phyloP scores from a whole-genome alignment of 2,797 vertebrate species.

The Pelobates cultripes region DNA sequence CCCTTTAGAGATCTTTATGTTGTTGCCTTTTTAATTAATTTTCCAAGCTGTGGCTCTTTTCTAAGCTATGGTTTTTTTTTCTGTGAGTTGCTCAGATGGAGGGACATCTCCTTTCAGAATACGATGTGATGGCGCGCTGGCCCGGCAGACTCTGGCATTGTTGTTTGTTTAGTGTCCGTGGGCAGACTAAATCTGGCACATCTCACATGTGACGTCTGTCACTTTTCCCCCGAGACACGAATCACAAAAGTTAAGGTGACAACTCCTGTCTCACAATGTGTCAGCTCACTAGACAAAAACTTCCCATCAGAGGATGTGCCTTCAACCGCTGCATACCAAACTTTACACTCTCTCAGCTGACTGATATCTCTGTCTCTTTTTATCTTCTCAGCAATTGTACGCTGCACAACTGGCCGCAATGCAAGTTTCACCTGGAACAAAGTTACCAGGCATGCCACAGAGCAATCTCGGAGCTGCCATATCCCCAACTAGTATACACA shows the following conservation, averaged over 20 bases:
- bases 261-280: conserved; percentile 63
- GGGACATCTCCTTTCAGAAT: neutral
- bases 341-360: conserved; percentile 53
- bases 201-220: conserved; percentile 72
- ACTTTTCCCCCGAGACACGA: conserved; percentile 68
- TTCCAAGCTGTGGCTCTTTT: neutral
- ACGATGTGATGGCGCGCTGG: neutral
- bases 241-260: conserved; percentile 62
- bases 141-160: neutral
- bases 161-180: conserved; percentile 50
- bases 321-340: conserved; percentile 57
- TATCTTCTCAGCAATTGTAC: conserved; percentile 87
- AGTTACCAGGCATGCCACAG: conserved; percentile 89
- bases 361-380: conserved; percentile 45
- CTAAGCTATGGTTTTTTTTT: neutral
- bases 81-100: conserved; percentile 50
- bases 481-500: conserved; percentile 91
- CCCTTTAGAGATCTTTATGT: neutral
- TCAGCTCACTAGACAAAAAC: conserved; percentile 67
- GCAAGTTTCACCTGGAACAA: conserved; percentile 96
- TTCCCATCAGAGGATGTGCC: conserved; percentile 55
- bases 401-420: conserved; percentile 97
- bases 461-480: conserved; percentile 86
- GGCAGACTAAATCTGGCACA: conserved; percentile 65
- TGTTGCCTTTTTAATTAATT: neutral